Percentiles rank a stretch among this genome's conserved stretches.
phyloP scores from a whole-genome alignment of 2,113 vertebrate species.

The Speoplatyrhinus poulsoni region DNA sequence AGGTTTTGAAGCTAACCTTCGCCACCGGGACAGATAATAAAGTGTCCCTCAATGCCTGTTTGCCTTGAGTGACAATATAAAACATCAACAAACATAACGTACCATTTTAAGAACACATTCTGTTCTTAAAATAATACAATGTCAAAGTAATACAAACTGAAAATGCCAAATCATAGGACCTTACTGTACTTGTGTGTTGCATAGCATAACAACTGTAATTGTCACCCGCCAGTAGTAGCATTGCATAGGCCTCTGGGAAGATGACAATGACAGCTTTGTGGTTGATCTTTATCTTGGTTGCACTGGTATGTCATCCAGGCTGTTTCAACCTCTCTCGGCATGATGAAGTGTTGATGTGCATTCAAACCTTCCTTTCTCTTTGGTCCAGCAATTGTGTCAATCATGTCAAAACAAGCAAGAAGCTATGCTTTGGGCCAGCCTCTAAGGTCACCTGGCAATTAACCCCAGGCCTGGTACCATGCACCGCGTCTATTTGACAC shows the following conservation, averaged over 20 bases:
- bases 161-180: no score
- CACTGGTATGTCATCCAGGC: no score
- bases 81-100: background rate
- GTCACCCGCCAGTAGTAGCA: no score
- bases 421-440: slow-evolving; percentile 32
- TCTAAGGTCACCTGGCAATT: slow-evolving; percentile 73
- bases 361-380: background rate
- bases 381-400: slow-evolving; percentile 70
- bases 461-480: slow-evolving; percentile 60
- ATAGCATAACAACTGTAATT: no score
- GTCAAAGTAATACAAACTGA: no score
- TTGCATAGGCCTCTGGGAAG: no score
- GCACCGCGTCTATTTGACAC: slow-evolving; percentile 27
- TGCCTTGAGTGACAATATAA: slow-evolving; percentile 3
- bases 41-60: background rate
- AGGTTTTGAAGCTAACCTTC: slow-evolving; percentile 37
- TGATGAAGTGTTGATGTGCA: slow-evolving; percentile 11
- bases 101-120: background rate
- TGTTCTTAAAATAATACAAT: background rate
- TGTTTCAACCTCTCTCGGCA: no score
- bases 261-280: no score
- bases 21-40: slow-evolving; percentile 10
- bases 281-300: no score
- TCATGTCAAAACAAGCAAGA: slow-evolving; percentile 74
- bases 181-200: no score